phyloP scores from a whole-genome alignment of 1,140 invertebrate genomes.

The Dendroctonus valens region DNA sequence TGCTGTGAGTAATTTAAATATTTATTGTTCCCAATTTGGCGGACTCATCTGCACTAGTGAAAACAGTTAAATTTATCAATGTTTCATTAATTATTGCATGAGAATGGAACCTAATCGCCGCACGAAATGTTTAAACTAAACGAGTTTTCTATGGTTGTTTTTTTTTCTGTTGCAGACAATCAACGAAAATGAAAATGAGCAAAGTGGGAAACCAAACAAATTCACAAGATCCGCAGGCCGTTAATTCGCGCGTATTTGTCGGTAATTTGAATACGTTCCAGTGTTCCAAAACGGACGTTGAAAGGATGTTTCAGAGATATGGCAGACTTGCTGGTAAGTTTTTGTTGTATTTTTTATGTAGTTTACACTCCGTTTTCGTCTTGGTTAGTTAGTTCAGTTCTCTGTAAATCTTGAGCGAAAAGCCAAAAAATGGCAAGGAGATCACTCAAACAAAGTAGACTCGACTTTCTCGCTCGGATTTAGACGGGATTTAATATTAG shows the following conservation, averaged over 20 bases:
- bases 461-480: too few relatives aligned
- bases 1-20: slow-evolving; percentile 1
- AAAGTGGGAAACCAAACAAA: slow-evolving; percentile 86
- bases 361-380: neutral
- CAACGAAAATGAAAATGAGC: slow-evolving; percentile 68
- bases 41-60: neutral
- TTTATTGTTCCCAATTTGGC: neutral
- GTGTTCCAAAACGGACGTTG: slow-evolving; percentile 84
- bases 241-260: slow-evolving; percentile 85
- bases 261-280: slow-evolving; percentile 90
- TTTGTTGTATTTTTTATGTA: neutral
- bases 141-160: neutral
- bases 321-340: slow-evolving; percentile 74
- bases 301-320: slow-evolving; percentile 83
- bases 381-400: neutral
- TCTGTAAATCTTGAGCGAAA: too few relatives aligned
- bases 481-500: too few relatives aligned
- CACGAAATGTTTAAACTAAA: too few relatives aligned
- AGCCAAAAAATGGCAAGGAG: too few relatives aligned
- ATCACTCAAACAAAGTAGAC: too few relatives aligned
- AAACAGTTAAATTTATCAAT: too few relatives aligned
- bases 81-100: too few relatives aligned
- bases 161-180: slow-evolving; percentile 45
- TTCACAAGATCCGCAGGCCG: slow-evolving; percentile 82
- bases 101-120: too few relatives aligned